Evolutionary conservation across 1,140 invertebrate species (phyloP).

Genomic region (Bombus haemorrhoidalis): DNA sequence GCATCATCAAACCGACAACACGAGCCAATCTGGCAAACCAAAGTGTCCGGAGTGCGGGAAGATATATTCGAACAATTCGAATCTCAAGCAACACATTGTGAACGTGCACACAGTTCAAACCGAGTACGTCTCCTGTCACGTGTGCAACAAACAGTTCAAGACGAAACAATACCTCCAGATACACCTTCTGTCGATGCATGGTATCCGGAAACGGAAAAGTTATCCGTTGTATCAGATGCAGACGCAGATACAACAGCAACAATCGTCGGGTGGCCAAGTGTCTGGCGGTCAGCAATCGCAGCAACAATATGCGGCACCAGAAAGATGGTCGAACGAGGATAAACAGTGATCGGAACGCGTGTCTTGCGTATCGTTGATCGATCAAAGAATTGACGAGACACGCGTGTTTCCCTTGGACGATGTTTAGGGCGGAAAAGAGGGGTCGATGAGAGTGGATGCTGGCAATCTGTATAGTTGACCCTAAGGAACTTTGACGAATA

Average conservation of each 20-base stretch:
- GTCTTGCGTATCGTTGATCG: conserved; percentile 16
- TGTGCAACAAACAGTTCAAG: conserved; percentile 87
- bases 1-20: conserved; percentile 59
- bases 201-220: conserved; percentile 85
- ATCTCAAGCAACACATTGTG: conserved; percentile 89
- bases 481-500: background rate
- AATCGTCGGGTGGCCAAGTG: conserved; percentile 58
- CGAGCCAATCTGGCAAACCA: conserved; percentile 80
- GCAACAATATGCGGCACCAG: conserved; percentile 63
- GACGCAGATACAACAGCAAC: conserved; percentile 65
- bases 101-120: conserved; percentile 88
- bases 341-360: conserved; percentile 68
- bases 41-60: conserved; percentile 87
- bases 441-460: conserved; percentile 40
- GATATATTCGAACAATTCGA: conserved; percentile 86
- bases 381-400: background rate
- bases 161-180: conserved; percentile 89
- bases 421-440: background rate
- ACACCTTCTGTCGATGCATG: conserved; percentile 87
- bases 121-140: conserved; percentile 85
- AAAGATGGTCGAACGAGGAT: conserved; percentile 71
- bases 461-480: conserved; percentile 28
- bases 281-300: conserved; percentile 66
- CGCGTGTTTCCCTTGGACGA: background rate
- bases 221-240: conserved; percentile 81